Base-by-base conservation (phyloP, 2,888 invertebrate species). In the Orthosia gothica region DNA sequence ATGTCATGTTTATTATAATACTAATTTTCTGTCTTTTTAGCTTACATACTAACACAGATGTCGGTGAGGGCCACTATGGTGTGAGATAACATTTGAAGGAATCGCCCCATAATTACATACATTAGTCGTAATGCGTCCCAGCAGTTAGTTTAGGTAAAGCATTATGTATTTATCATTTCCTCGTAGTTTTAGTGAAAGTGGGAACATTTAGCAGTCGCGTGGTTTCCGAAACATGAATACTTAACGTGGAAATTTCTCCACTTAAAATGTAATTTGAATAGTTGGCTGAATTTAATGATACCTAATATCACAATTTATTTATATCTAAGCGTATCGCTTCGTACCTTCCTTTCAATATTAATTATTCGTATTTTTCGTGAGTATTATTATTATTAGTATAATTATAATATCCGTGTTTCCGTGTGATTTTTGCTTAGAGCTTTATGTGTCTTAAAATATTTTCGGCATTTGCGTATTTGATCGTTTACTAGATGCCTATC, bases 31-130 rank as follows among this genome's bases (percentile, higher is more conserved):
- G 82, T 92, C 89, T 94, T 96, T 96, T 91, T 96, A 96, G 96
- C 95, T 94, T 96, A 89, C 92, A 88, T 94, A 96, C 96, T 96
- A 96, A 96, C 96, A 93, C 87, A 89, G 93, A 90, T 73, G 91
- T 89, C 87, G 94, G 94, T 94, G 92, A 94, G 85, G 95, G 95
- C 93, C 91, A 91, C 87, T 94, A 93, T 83, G 95, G 93, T 91
- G 93, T 96, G 93, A 96, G 96, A 96, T 96, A 96, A 94, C 96
- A 96, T 93, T 92, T 84, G 89, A 91, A 90, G 92, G 94, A 93
- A 71, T 83, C 88, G 79, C 79, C 87, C 83, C 87, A 90, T 88
- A 89, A 90, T 88, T 87, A 88, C 85, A 88, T 88, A 78, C 87
- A 86, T 90, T 92, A 93, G 88, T 91, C 87, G 75, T 89, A 88